These are phyloP conservation scores for Cremastobaeus sp. DNA, from an alignment of 2,888 invertebrate species.

Conservation along the genomic window DNA sequence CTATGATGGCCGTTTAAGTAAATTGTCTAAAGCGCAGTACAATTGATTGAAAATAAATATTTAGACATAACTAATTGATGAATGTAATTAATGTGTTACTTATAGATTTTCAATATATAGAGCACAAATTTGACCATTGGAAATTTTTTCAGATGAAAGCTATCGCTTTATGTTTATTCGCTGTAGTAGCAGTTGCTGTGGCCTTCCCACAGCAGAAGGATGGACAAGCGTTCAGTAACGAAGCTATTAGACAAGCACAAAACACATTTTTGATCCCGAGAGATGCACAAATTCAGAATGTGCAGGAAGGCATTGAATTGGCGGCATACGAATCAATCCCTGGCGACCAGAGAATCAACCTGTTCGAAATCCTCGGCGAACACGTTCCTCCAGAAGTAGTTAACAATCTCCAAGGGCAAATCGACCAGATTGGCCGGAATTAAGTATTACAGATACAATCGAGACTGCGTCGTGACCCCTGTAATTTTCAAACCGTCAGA, in stretches of 20 bases:
- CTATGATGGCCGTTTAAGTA: too few species aligned
- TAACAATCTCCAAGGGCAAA: conserved; percentile 90
- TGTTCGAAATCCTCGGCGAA: conserved; percentile 90
- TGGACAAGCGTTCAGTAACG: conserved; percentile 89
- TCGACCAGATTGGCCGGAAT: conserved; percentile 89
- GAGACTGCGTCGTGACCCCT: conserved; percentile 11
- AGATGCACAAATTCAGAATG: conserved; percentile 92
- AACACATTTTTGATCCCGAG: conserved; percentile 91
- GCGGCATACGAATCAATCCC: conserved; percentile 93
- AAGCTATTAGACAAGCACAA: conserved; percentile 92
- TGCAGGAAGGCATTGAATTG: conserved; percentile 91
- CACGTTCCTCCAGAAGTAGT: conserved; percentile 93
- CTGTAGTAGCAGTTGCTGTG: conserved; percentile 79
- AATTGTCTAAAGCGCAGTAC: too few species aligned
- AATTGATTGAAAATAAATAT: too few species aligned
- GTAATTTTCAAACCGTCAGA: conserved; percentile 14
- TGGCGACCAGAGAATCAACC: conserved; percentile 89
- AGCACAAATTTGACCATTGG: too few species aligned
- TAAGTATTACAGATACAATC: conserved; percentile 68
- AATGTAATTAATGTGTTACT: conserved; percentile 5
- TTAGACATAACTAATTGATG: not conserved
- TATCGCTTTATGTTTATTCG: conserved; percentile 71
- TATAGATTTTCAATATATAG: not conserved
- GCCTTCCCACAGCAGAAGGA: conserved; percentile 85
- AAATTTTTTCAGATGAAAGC: conserved; percentile 74